Conservation (phyloP, 64 coral and sea anemone species). For the Trachythela sp. region DNA sequence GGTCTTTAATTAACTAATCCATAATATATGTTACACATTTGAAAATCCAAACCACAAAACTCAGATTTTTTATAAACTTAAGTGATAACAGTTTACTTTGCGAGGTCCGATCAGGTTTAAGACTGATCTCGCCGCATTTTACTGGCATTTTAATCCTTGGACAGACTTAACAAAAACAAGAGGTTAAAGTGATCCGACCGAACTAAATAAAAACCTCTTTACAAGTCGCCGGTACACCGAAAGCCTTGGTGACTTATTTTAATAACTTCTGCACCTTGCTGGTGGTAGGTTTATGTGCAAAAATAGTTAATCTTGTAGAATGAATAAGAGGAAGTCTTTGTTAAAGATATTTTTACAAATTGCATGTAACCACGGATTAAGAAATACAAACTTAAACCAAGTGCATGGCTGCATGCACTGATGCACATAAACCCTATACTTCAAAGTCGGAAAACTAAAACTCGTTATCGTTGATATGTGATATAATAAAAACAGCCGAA, state of each 20-base stretch:
- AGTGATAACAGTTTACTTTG: background rate
- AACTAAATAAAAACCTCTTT: slow-evolving; percentile 10
- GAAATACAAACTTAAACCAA: background rate
- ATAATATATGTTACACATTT: background rate
- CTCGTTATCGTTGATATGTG: background rate
- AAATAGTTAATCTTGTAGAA: background rate
- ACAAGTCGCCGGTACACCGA: background rate
- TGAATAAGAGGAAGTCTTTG: background rate
- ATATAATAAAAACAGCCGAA: slow-evolving; percentile 12
- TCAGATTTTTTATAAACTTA: background rate
- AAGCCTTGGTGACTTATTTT: background rate
- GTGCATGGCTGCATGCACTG: background rate
- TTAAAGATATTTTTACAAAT: background rate
- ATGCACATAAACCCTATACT: no score
- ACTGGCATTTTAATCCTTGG: background rate
- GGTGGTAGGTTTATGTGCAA: background rate
- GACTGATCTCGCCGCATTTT: background rate
- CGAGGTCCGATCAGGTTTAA: background rate
- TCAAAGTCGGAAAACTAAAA: slow-evolving; percentile 19
- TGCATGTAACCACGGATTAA: background rate
- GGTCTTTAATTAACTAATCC: slow-evolving; percentile 3
- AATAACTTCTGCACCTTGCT: background rate
- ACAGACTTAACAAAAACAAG: background rate
- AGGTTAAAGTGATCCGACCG: background rate
- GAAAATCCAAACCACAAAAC: background rate